Base-by-base conservation (phyloP, 1,140 invertebrate species). In the Cydia splendana region DNA sequence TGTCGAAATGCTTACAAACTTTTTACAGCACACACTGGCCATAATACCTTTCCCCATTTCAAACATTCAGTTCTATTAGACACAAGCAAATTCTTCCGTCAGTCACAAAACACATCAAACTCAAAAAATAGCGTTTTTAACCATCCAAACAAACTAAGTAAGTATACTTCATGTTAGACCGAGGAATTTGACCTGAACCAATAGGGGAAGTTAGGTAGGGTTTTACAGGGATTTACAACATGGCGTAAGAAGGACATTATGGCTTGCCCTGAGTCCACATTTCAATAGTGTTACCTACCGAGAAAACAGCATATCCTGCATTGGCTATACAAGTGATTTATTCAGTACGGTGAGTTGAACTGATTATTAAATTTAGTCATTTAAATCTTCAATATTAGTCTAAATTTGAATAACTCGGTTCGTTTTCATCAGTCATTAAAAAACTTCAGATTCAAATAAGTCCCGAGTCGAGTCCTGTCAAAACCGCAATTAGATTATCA, bases 111-210 rank as follows among this genome's bases (percentile, higher is more conserved):
- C 18, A 20, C 7, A 24, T 12, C 57, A 62, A 62, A 62, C 18
- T 24, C 57, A 12, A 1, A 20, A 62, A 62, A 62, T 18, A 24
- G 20, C n/a, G 2, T 20, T 24, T 62, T 24, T 24, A n/a, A 62
- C 57, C 51, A 62, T 24, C 18, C 57, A 62, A 62, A 62, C 57
- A n/a, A 62, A n/a, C 15, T 18, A 57, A 62, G 57, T 62, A 62
- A 62, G 57, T 62, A 62, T 62, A 24, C 24, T 57, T 24, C 57
- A 62, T 38, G 67, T 38, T 45, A 13, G 9, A 4, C 30, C 34
- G 67, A 12, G 67, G 67, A 71, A 38, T 71, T 71, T 71, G 67
- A 71, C 67, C 67, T 42, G 67, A 42, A 42, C 67, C 67, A 12
- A 45, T 71, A 71, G 67, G 67, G 67, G 30, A 42, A 38, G 38